Evolutionary conservation across 64 coral and sea anemone genomes (phyloP), one percentile per base, ranked within the genome.

Genomic region (Exaiptasia diaphana): DNA sequence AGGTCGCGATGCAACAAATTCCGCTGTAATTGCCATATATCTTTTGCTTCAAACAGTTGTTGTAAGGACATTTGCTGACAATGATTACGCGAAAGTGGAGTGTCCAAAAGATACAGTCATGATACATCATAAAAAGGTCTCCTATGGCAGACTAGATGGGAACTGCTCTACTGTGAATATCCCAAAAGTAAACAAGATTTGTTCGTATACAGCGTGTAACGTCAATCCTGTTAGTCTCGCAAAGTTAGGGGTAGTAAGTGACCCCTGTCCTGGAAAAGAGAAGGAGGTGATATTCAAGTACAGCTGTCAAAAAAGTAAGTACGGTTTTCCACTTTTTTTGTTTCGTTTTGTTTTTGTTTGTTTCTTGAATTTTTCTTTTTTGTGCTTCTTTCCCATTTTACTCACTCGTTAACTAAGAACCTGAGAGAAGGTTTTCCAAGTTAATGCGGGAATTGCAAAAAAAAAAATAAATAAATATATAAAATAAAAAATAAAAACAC

Each of bases 251-350:
- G 2, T 71, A 33, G 59, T 42, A 49, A 30, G 22, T 1, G 25
- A 26, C 38, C 38, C 38, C 17, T 85, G 82, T 29, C 48, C 48
- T 11, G 53, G 28, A 3, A 50, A 15, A 4, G 24, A 28, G 11
- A 85, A 75, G 5, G 29, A 72, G 30, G 13, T 85, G 4, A 60
- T 30, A 4, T 32, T 85, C 21, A 61, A 36, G 10, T 72, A 85
- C 38, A 85, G 82, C 49, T 85, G 82, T n/a, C 82, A 85, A 30
- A 17, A 4, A 75, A 27, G 82, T 85, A 48, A 85, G 69, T 74
- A 42, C 34, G 20, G 15, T 3, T 30, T 12, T 20, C 10, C 4
- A 14, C 12, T n/a, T n/a, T n/a, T n/a, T n/a, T n/a, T n/a, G n/a
- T n/a, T n/a, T n/a, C n/a, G n/a, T n/a, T n/a, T n/a, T n/a, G n/a